Conservation (phyloP, 2,888 invertebrate genomes). For the Dusona sp. region DNA sequence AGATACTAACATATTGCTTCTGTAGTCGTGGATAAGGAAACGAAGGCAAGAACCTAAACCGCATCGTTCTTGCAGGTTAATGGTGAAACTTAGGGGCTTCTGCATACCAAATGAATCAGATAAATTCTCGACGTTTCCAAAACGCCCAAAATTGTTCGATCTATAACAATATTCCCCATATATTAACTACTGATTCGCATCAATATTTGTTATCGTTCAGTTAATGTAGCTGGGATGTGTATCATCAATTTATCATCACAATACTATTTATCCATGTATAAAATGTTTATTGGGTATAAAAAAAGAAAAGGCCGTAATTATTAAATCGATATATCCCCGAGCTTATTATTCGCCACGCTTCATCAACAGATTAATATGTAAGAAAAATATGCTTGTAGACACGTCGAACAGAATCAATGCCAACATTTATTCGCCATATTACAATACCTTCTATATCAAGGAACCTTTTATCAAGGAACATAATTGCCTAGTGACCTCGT, state of each 20-base stretch:
- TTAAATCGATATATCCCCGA: neutral
- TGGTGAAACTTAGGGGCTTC: neutral
- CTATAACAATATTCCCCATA: neutral
- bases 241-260: neutral
- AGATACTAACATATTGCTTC: neutral
- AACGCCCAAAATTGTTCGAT: neutral
- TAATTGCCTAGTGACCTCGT: neutral
- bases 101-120: neutral
- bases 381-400: neutral
- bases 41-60: neutral
- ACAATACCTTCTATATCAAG: neutral
- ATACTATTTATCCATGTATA: neutral
- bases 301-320: neutral
- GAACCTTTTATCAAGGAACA: neutral
- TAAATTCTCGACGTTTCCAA: neutral
- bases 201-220: neutral
- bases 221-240: neutral
- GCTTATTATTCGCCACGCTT: slow-evolving; percentile 26
- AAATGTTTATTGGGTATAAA: neutral
- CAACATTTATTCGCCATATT: neutral
- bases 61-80: neutral
- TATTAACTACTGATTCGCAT: neutral
- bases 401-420: neutral
- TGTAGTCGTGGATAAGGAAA: neutral
- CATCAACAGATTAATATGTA: slow-evolving; percentile 11